Base-by-base conservation (phyloP, 2,797 vertebrate species). In the Micromesistius poutassou region DNA sequence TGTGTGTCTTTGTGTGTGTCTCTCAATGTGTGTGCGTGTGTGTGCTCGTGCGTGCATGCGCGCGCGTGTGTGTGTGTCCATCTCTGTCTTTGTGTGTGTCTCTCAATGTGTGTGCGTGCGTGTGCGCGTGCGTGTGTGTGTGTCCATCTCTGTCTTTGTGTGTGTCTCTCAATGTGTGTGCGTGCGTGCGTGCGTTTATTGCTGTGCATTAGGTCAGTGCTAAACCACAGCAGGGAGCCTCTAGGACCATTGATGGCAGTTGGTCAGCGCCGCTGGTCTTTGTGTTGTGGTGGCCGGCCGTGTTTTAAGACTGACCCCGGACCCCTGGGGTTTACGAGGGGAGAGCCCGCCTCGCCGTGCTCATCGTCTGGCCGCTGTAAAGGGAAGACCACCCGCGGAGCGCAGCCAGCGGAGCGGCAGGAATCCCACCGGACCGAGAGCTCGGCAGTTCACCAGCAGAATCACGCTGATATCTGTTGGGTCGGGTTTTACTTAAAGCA, bases 211-310 rank as follows among this genome's bases (percentile, higher is more conserved):
- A 83, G 82, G 86, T 88, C 83, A 79, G 75, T 80, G 83, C 85
- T 84, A 88, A 80, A 87, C 86, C 87, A 84, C 77, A 83, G 74
- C 74, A 80, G 82, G 78, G 83, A 81, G 76, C 88, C 92, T 86
- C 9, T 86, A 8, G 36, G 19, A 55, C 4, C 16, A 55, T 22
- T 55, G 19, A 38, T 8, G 9, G 36, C 36, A 1, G 9, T 8
- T 38, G 36, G 36, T 38, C 36, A 12, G 36, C 42, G 42, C 13
- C 12, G 42, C 10, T 46, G 2, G 42, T 55, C 46, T 55, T 55
- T 55, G 46, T 55, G 12, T 13, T 16, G 42, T 13, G 42, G 42
- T 14, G 42, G 42, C 42, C 10, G 42, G 42, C 42, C 42, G 42
- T 46, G 46, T 22, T 55, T 55, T 19, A 55, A 55, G 16, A 22